Conservation (phyloP, 2,888 invertebrate species). For the Eupithecia exiguata region DNA sequence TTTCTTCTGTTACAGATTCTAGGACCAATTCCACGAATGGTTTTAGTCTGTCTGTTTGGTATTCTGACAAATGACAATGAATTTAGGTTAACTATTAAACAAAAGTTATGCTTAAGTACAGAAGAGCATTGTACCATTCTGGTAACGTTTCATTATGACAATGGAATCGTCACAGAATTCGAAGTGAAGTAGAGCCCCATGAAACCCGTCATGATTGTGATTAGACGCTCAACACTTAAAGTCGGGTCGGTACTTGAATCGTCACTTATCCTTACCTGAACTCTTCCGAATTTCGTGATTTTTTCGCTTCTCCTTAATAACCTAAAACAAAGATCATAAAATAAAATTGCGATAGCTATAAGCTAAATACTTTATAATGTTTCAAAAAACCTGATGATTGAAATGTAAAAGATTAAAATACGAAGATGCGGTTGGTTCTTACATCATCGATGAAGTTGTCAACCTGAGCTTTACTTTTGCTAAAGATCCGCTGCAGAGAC, state of each 20-base stretch:
- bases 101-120: too few relatives aligned
- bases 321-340: not conserved
- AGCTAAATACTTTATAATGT: not conserved
- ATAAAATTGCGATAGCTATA: not conserved
- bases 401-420: not conserved
- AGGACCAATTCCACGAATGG: conserved; percentile 5
- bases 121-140: too few relatives aligned
- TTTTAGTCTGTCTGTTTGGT: not conserved
- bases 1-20: not conserved
- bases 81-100: too few relatives aligned
- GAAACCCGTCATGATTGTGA: not conserved
- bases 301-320: not conserved
- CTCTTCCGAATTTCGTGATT: not conserved
- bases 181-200: too few relatives aligned
- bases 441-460: not conserved
- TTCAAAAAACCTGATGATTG: not conserved
- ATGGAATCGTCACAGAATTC: too few relatives aligned
- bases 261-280: not conserved
- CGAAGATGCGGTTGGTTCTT: not conserved
- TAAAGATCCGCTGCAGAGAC: not conserved
- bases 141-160: too few relatives aligned
- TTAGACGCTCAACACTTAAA: not conserved
- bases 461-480: not conserved
- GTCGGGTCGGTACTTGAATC: not conserved
- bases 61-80: not conserved